These are phyloP conservation scores for Eristalinus aeneus DNA, from an alignment of 2,888 invertebrate genomes.

Conservation along the genomic window DNA sequence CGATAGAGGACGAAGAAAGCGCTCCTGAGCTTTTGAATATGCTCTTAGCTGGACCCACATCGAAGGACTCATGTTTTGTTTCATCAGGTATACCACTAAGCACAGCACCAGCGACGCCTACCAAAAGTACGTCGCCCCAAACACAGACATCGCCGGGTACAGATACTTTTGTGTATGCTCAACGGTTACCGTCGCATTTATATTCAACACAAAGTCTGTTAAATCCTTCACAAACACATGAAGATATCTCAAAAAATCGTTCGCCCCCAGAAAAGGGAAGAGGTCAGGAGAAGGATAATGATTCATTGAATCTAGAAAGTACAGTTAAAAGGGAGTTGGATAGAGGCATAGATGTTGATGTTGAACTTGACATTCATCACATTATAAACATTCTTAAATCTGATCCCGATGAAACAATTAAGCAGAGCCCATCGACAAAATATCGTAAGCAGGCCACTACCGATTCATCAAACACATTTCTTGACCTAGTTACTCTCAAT, in stretches of 20 bases:
- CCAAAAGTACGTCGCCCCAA: neutral
- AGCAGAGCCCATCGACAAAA: neutral
- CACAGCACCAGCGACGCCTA: no score
- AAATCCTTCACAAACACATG: neutral
- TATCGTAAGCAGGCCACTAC: neutral
- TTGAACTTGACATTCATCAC: neutral
- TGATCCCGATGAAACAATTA: neutral
- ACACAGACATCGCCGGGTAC: neutral
- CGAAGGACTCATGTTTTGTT: neutral
- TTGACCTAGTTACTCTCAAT: neutral
- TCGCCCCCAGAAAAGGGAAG: neutral
- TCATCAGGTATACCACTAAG: neutral
- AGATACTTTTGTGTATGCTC: constrained; percentile 35
- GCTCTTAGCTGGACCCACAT: neutral
- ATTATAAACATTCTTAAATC: neutral
- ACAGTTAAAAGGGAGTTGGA: neutral
- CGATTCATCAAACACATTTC: neutral
- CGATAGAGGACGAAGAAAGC: constrained; percentile 55
- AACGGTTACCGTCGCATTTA: constrained; percentile 36
- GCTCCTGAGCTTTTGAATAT: constrained; percentile 44
- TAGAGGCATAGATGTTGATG: neutral
- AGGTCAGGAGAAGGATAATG: neutral
- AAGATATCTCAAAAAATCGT: neutral
- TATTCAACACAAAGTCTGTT: constrained; percentile 18
- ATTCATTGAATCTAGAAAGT: neutral